A percentile compares a stretch with the other conserved stretches of the same genome.
Evolutionary conservation across 37 sponge, comb jelly and placozoan species (phyloP).

Genomic region (Ianthella basta): DNA sequence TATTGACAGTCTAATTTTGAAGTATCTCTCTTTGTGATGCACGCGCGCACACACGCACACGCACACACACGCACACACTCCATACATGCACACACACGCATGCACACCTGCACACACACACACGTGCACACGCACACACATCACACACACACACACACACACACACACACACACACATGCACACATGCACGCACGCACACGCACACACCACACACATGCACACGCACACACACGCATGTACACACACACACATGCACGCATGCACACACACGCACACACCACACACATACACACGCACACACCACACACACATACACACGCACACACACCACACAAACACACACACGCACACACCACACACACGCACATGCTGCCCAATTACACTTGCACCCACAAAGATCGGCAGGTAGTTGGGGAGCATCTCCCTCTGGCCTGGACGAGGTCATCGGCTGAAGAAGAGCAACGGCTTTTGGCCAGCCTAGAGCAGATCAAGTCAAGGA

Average conservation of each 20-base stretch:
- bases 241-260: neutral
- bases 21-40: neutral
- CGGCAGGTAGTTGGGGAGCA: constrained; percentile 73
- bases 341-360: neutral
- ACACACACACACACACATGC: too few species aligned
- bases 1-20: neutral
- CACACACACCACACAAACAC: constrained; percentile 22
- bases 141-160: too few species aligned
- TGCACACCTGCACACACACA: too few species aligned
- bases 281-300: too few species aligned
- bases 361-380: neutral
- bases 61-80: neutral
- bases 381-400: too few species aligned
- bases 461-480: constrained; percentile 71
- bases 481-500: constrained; percentile 49
- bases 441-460: constrained; percentile 69
- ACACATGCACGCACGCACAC: too few species aligned
- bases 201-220: too few species aligned
- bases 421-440: constrained; percentile 73
- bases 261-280: constrained; percentile 4
- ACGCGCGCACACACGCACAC: neutral
- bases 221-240: neutral
- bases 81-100: neutral
- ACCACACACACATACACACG: neutral
- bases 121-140: too few species aligned